phyloP scores from a whole-genome alignment of 2,797 vertebrate species.

The Spinibarbus caldwelli region DNA sequence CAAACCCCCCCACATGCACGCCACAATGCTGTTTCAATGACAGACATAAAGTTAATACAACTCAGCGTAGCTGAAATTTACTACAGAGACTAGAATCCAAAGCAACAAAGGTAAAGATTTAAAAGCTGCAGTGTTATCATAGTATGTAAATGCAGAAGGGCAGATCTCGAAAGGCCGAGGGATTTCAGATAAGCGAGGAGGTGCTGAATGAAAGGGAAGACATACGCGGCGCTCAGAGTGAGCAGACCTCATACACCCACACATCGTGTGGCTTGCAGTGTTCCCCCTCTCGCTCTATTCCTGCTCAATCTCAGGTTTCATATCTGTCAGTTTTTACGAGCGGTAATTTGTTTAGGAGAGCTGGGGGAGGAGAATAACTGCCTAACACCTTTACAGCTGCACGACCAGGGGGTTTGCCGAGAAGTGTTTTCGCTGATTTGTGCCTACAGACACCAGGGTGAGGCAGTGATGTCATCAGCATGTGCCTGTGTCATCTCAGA shows the following conservation, averaged over 20 bases:
- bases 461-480: conserved; percentile 61
- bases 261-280: conserved; percentile 4
- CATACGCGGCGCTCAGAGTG: not conserved
- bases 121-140: not conserved
- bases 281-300: conserved; percentile 3
- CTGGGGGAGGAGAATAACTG: conserved; percentile 45
- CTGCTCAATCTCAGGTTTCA: conserved; percentile 49
- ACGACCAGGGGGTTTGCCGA: conserved; percentile 15
- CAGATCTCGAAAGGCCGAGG: not conserved
- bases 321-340: conserved; percentile 58
- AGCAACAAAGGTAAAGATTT: conserved; percentile 7
- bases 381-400: conserved; percentile 49
- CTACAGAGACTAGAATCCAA: not conserved
- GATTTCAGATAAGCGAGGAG: conserved; percentile 31
- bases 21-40: not conserved
- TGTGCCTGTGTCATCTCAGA: conserved; percentile 58
- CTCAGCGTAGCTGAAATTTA: not conserved
- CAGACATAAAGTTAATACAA: conserved; percentile 20
- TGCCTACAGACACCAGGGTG: conserved; percentile 48
- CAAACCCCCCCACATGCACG: not conserved
- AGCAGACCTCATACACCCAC: conserved; percentile 44
- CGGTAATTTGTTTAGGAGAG: conserved; percentile 56
- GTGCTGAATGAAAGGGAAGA: conserved; percentile 32
- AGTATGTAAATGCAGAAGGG: not conserved
- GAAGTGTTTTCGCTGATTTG: conserved; percentile 28